Evolutionary conservation across 2,888 invertebrate species (phyloP).

Genomic region (Hirtodrosophila confusa): DNA sequence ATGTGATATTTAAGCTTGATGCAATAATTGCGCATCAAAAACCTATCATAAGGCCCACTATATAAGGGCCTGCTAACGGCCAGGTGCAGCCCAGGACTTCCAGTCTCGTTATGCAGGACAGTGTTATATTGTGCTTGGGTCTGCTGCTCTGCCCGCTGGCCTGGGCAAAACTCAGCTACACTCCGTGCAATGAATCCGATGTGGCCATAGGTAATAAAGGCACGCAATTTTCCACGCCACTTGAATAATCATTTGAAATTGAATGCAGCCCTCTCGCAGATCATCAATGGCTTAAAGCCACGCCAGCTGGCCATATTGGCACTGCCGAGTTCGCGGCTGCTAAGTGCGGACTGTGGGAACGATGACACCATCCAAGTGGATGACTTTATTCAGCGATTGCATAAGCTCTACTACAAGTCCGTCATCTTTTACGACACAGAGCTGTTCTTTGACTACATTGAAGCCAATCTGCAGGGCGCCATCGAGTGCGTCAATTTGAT

Average conservation of each 20-base stretch:
- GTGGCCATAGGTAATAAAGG: constrained; percentile 70
- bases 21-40: constrained; percentile 74
- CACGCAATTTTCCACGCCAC: constrained; percentile 9
- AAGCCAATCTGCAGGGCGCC: constrained; percentile 76
- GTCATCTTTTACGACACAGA: constrained; percentile 81
- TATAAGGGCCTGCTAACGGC: constrained; percentile 37
- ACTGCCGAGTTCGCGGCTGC: constrained; percentile 24
- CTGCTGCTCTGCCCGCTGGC: constrained; percentile 7
- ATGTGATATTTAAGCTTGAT: constrained; percentile 76
- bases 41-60: constrained; percentile 50
- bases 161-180: constrained; percentile 26
- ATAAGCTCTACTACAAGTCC: constrained; percentile 77
- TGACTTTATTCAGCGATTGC: constrained; percentile 81
- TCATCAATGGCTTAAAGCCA: constrained; percentile 80
- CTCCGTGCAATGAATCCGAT: constrained; percentile 69
- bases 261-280: constrained; percentile 80
- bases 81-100: neutral
- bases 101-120: constrained; percentile 20
- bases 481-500: constrained; percentile 83
- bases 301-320: constrained; percentile 76
- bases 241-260: constrained; percentile 11
- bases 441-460: constrained; percentile 81
- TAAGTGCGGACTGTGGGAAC: constrained; percentile 39
- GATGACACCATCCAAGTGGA: constrained; percentile 72
- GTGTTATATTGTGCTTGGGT: constrained; percentile 6